Base-by-base conservation (phyloP, 1,140 invertebrate species). In the Drosophila truncata region DNA sequence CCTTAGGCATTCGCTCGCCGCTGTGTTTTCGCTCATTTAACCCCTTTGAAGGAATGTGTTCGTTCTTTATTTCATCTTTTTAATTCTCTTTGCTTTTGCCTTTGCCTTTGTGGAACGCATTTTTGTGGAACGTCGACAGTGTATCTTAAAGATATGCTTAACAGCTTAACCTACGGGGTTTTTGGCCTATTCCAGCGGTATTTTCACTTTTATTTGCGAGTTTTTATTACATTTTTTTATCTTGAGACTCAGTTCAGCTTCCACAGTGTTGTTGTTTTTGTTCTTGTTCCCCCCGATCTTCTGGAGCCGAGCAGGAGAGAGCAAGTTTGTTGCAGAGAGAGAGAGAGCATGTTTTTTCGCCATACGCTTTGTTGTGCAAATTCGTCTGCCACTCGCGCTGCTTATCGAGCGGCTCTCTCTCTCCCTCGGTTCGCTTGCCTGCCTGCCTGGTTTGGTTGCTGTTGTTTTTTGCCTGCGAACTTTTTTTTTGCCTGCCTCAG, bases 281-380 rank as follows among this genome's bases (percentile, higher is more conserved):
- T 60, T 49, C 62, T 41, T 79, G 63, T 42, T 76, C 77, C 86
- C 70, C 79, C 72, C 78, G 83, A 85, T 91, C 82, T 72, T 91
- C 42, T 67, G 59, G 66, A 80, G 75, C 69, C 31, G n/a, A 42
- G 44, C 55, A 71, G 29, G 49, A 62, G 67, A 42, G 75, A 41
- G 33, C 29, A 57, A 50, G 37, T 62, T 49, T 65, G 58, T 66
- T 31, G 50, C 42, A 13, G 33, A 23, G 52, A 67, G 39, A 13
- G 31, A 23, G 44, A 60, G 41, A 66, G 65, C 62, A 75, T 80
- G 86, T 88, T 87, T 92, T 84, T 92, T 87, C 77, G 80, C 69
- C 65, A 58, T 85, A 57, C 69, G 63, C 65, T 91, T 92, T 92
- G 77, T 52, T 80, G 70, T 91, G 91, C 91, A 88, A 92, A 92